These are phyloP conservation scores for Sebastiscus albofasciatus DNA, from an alignment of 2,797 vertebrate genomes.

Conservation along the genomic window DNA sequence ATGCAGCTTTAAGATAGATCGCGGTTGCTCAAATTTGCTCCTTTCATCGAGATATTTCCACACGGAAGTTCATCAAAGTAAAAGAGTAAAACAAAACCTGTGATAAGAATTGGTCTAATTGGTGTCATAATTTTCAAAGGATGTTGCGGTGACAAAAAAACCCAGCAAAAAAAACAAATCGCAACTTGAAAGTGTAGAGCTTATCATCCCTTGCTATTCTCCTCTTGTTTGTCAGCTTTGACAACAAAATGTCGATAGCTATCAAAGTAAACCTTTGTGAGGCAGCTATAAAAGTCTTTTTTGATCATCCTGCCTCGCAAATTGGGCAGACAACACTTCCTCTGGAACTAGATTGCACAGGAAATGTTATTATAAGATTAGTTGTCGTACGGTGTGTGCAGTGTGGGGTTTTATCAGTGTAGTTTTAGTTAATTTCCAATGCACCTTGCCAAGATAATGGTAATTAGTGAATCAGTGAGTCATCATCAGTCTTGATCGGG, in stretches of 20 bases:
- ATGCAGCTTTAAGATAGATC: not conserved
- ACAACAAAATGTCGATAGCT: not conserved
- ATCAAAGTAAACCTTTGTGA: not conserved
- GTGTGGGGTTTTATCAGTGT: slow-evolving; percentile 10
- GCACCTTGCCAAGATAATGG: slow-evolving; percentile 29
- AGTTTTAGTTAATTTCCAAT: slow-evolving; percentile 32
- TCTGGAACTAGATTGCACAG: slow-evolving; percentile 18
- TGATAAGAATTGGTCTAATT: not conserved
- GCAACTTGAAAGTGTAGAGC: not conserved
- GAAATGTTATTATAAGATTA: slow-evolving; percentile 9
- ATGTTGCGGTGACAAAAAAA: not conserved
- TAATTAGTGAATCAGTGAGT: slow-evolving; percentile 44
- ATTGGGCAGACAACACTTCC: not conserved
- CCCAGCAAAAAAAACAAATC: not conserved
- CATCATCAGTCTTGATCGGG: slow-evolving; percentile 27
- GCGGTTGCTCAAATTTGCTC: not conserved
- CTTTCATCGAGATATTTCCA: not conserved
- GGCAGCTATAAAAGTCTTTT: not conserved
- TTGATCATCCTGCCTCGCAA: not conserved
- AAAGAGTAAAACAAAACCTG: not conserved
- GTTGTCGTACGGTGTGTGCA: not conserved
- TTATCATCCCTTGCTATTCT: not conserved
- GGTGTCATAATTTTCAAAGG: not conserved
- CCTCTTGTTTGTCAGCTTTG: not conserved
- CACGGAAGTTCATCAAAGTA: not conserved